phyloP scores from a whole-genome alignment of 2,113 vertebrate genomes.

The Spheniscus mendiculus region DNA sequence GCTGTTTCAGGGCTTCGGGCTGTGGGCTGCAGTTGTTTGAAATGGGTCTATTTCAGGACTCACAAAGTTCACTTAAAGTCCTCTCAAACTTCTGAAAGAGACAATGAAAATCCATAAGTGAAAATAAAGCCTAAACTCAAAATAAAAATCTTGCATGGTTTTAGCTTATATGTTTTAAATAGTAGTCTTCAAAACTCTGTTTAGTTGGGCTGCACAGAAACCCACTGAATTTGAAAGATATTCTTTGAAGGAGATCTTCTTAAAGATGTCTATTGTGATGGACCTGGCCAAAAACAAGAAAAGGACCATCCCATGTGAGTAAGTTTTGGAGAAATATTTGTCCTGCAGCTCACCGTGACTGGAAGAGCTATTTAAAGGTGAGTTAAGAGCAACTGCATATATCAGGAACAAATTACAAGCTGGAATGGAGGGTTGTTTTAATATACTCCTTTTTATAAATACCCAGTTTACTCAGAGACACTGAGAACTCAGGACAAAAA shows the following conservation, averaged over 20 bases:
- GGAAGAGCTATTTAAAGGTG: not conserved
- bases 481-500: not conserved
- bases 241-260: not conserved
- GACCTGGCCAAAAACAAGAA: not conserved
- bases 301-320: not conserved
- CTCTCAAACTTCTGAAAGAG: not conserved
- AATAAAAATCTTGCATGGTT: not conserved
- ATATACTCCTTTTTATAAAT: not conserved
- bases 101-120: not conserved
- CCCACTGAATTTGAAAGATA: not conserved
- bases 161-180: not conserved
- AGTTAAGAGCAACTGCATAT: not conserved
- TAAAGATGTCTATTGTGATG: not conserved
- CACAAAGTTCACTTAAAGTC: not conserved
- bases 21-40: not conserved
- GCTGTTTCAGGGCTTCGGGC: not conserved
- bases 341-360: not conserved
- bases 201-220: not conserved
- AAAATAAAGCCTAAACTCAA: not conserved
- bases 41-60: not conserved
- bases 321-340: not conserved
- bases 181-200: not conserved
- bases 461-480: not conserved
- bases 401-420: not conserved
- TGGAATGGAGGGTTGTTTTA: not conserved